Conservation (phyloP, 35 echinoderm and acorn worm species). For the Heliocidaris tuberculata region DNA sequence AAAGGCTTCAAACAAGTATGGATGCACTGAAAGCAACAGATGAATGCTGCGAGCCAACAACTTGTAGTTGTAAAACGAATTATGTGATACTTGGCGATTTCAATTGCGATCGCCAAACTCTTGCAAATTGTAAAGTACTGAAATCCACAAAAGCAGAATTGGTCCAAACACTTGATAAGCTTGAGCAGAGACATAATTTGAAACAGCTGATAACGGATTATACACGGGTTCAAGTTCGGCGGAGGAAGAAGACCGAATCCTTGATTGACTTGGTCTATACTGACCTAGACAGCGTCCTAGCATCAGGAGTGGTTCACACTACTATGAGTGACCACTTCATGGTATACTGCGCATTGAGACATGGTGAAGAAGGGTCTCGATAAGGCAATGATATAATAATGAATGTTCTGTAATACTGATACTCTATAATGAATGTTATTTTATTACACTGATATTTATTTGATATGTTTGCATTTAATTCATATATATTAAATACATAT, state of each 20-base stretch:
- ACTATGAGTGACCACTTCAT: not conserved
- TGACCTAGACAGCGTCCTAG: not conserved
- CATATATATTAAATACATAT: too few species aligned
- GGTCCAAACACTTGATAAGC: not conserved
- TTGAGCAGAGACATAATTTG: not conserved
- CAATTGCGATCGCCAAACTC: not conserved
- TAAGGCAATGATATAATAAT: not conserved
- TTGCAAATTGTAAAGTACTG: not conserved
- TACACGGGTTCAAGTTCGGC: not conserved
- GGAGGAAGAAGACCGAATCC: not conserved
- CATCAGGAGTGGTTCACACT: not conserved
- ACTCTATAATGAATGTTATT: too few species aligned
- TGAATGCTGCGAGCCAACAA: not conserved
- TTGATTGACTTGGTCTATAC: not conserved
- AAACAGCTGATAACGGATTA: not conserved
- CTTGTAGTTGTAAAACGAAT: not conserved
- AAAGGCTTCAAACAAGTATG: not conserved
- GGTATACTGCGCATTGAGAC: not conserved
- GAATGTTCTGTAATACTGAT: too few species aligned
- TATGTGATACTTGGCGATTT: conserved; percentile 10
- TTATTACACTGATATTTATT: too few species aligned
- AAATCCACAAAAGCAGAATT: not conserved
- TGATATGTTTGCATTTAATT: too few species aligned
- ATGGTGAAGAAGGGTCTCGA: not conserved
- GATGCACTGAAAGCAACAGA: not conserved